These are phyloP conservation scores for Spheniscus humboldti DNA, from an alignment of 2,797 vertebrate species.

Conservation along the genomic window DNA sequence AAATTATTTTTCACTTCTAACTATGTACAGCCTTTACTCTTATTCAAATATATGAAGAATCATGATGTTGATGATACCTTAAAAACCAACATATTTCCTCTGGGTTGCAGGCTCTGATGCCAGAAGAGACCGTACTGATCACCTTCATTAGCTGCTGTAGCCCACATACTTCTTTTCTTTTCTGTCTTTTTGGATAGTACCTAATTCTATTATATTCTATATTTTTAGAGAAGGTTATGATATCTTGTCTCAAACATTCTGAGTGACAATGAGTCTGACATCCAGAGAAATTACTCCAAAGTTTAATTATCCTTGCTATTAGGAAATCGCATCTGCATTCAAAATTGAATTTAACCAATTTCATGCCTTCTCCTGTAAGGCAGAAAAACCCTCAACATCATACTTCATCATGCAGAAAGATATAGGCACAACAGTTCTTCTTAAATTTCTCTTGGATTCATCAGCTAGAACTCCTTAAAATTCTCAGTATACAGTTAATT, in stretches of 20 bases:
- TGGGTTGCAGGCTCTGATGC: background rate
- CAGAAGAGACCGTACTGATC: background rate
- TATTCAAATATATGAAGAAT: background rate
- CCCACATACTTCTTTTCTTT: background rate
- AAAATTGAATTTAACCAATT: background rate
- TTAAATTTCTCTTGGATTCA: background rate
- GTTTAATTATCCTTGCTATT: constrained; percentile 21
- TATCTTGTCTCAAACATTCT: background rate
- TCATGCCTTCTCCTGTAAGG: background rate
- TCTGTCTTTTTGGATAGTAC: background rate
- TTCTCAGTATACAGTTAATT: background rate
- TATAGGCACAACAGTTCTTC: background rate
- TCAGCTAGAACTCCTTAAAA: background rate
- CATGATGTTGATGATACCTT: background rate
- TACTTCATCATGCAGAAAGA: background rate
- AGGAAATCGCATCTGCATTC: background rate
- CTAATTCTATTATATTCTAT: background rate
- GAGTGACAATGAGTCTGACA: background rate
- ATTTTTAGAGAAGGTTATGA: background rate
- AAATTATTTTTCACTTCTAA: background rate
- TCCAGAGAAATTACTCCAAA: background rate
- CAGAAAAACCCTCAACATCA: background rate
- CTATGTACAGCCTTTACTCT: background rate
- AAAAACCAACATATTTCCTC: background rate
- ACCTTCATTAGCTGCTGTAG: background rate